Evolutionary conservation across 2,888 invertebrate species (phyloP).

Genomic region (Ormyrus thymus): DNA sequence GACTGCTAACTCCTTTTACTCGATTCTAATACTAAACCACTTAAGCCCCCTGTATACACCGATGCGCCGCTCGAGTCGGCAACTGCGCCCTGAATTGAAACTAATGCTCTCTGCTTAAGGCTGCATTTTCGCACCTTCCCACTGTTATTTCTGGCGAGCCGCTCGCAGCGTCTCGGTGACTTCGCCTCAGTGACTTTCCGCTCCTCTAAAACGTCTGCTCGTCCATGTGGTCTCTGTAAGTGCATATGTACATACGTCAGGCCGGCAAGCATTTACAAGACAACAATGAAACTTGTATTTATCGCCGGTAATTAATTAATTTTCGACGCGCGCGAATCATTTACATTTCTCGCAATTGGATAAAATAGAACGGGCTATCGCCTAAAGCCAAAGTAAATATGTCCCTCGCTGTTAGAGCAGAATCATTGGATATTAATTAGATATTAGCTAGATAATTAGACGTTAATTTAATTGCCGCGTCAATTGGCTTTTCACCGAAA

Average conservation of each 20-base stretch:
- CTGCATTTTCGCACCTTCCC: neutral
- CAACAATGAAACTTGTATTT: too few relatives aligned
- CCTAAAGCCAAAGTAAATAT: too few relatives aligned
- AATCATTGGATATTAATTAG: constrained; percentile 7
- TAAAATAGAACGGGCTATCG: too few relatives aligned
- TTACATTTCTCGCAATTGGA: too few relatives aligned
- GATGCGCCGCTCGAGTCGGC: too few relatives aligned
- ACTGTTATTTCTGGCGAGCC: neutral
- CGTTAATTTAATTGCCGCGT: neutral
- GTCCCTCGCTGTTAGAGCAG: too few relatives aligned
- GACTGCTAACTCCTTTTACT: too few relatives aligned
- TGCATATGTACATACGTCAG: neutral
- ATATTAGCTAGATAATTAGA: constrained; percentile 1
- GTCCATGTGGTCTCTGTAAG: neutral
- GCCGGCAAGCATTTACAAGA: too few relatives aligned
- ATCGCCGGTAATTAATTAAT: too few relatives aligned
- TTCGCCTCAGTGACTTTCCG: neutral
- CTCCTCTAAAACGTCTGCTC: neutral
- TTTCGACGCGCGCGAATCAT: too few relatives aligned
- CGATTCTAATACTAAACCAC: too few relatives aligned
- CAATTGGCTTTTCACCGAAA: neutral
- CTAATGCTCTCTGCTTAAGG: constrained; percentile 14
- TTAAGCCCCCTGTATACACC: too few relatives aligned
- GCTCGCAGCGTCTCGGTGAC: neutral
- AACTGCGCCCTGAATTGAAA: constrained; percentile 1